Percentiles rank a stretch among this genome's conserved stretches.
phyloP scores from a whole-genome alignment of 2,797 vertebrate species.

The Rhyacichthys aspro region DNA sequence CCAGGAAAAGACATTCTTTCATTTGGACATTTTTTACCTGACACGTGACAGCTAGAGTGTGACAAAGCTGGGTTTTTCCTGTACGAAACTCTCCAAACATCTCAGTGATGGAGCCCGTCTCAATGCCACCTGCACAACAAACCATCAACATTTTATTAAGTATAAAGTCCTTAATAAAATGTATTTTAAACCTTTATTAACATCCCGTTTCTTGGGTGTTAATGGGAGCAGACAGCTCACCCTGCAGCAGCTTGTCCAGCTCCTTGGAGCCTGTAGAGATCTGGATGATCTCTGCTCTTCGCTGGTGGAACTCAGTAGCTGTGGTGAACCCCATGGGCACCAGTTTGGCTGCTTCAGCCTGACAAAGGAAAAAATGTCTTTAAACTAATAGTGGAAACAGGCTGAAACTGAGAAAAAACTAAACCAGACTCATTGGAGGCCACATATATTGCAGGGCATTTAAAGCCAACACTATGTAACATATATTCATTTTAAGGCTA shows the following conservation, averaged over 20 bases:
- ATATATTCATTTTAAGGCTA: no score
- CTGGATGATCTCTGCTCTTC: conserved; percentile 96
- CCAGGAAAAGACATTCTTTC: no score
- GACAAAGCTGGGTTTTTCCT: conserved; percentile 96
- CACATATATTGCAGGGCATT: no score
- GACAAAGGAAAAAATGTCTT: background rate
- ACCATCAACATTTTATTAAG: background rate
- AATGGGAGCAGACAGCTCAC: conserved; percentile 56
- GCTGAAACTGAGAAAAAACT: no score
- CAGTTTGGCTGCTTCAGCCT: conserved; percentile 94
- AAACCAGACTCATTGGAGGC: no score
- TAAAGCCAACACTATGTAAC: no score
- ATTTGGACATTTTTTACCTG: conserved; percentile 78
- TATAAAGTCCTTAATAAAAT: no score
- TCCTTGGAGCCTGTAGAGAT: conserved; percentile 97
- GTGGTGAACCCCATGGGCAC: conserved; percentile 99
- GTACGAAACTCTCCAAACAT: conserved; percentile 98
- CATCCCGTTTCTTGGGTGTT: no score
- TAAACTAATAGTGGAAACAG: no score
- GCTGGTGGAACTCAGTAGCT: conserved; percentile 96
- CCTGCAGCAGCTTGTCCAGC: conserved; percentile 95
- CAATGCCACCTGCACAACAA: conserved; percentile 87
- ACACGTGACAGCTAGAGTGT: conserved; percentile 95
- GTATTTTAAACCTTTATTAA: no score
- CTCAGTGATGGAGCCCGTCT: conserved; percentile 97